phyloP scores from a whole-genome alignment of 2,113 vertebrate species.

The Gobius niger region DNA sequence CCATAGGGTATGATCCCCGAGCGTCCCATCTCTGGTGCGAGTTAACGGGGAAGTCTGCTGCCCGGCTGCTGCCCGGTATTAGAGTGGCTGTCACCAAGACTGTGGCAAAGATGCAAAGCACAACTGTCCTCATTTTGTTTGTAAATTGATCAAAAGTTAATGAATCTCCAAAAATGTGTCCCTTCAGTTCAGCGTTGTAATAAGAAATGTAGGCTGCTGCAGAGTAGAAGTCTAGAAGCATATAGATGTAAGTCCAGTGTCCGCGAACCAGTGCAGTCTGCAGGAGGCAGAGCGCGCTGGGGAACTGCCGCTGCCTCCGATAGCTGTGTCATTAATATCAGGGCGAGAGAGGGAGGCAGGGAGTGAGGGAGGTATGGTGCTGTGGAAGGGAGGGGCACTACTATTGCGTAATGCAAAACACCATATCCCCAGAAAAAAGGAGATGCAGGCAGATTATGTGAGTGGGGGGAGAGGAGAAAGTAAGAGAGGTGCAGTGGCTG shows the following conservation, averaged over 20 bases:
- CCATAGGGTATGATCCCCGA: slow-evolving; percentile 49
- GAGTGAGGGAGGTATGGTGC: slow-evolving; percentile 61
- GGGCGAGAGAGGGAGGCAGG: slow-evolving; percentile 57
- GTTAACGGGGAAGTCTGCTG: slow-evolving; percentile 51
- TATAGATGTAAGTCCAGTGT: slow-evolving; percentile 36
- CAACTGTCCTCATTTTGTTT: slow-evolving; percentile 78
- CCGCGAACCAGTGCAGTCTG: slow-evolving; percentile 56
- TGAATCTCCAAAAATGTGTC: slow-evolving; percentile 14
- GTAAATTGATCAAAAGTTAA: slow-evolving; percentile 22
- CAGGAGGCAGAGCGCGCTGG: slow-evolving; percentile 69
- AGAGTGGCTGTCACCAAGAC: slow-evolving; percentile 69
- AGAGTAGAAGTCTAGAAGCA: slow-evolving; percentile 21
- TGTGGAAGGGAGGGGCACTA: slow-evolving; percentile 80
- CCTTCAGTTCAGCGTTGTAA: slow-evolving; percentile 9
- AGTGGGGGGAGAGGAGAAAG: neutral
- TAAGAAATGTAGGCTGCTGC: slow-evolving; percentile 27
- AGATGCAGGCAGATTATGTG: slow-evolving; percentile 28
- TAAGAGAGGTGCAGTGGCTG: slow-evolving; percentile 14
- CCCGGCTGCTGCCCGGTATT: slow-evolving; percentile 48
- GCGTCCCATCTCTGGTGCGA: slow-evolving; percentile 67
- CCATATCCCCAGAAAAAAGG: slow-evolving; percentile 61
- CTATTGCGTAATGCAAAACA: slow-evolving; percentile 80
- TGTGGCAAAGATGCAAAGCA: slow-evolving; percentile 66
- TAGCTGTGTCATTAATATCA: slow-evolving; percentile 81
- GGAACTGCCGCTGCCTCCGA: slow-evolving; percentile 69